phyloP scores from a whole-genome alignment of 2,113 vertebrate genomes.

The Callipepla squamata region DNA sequence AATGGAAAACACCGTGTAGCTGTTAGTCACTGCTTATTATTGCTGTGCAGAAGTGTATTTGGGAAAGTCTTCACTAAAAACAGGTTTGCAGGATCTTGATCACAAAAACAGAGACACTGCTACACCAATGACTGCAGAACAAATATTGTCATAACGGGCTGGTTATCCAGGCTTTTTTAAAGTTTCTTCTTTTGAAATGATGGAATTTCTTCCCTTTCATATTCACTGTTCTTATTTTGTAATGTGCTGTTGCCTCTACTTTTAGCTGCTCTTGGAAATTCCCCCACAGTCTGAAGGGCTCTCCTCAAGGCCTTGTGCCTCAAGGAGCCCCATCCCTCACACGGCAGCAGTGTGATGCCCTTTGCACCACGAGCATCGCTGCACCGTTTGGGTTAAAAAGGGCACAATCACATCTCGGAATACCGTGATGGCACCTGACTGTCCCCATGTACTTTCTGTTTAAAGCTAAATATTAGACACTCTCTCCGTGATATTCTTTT shows the following conservation, averaged over 20 bases:
- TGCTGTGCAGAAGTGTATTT: neutral
- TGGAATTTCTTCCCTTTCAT: neutral
- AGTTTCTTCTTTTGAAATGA: neutral
- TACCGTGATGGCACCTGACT: neutral
- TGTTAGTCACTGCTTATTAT: neutral
- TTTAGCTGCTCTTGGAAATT: neutral
- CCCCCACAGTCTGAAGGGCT: neutral
- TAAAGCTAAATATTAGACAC: conserved; percentile 56
- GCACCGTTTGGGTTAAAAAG: neutral
- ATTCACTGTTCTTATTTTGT: neutral
- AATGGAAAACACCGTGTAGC: neutral
- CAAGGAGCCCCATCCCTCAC: neutral
- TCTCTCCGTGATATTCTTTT: neutral
- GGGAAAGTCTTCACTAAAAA: neutral
- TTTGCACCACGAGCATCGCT: neutral
- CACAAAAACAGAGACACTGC: neutral
- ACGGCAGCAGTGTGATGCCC: neutral
- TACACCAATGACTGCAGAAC: no score
- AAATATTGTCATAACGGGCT: neutral
- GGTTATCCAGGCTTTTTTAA: neutral
- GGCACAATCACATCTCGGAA: neutral
- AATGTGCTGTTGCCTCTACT: neutral
- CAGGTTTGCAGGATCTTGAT: neutral
- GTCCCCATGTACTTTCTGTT: neutral
- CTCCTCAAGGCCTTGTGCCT: neutral